phyloP scores from a whole-genome alignment of 2,888 invertebrate species.

The Protonemura montana region DNA sequence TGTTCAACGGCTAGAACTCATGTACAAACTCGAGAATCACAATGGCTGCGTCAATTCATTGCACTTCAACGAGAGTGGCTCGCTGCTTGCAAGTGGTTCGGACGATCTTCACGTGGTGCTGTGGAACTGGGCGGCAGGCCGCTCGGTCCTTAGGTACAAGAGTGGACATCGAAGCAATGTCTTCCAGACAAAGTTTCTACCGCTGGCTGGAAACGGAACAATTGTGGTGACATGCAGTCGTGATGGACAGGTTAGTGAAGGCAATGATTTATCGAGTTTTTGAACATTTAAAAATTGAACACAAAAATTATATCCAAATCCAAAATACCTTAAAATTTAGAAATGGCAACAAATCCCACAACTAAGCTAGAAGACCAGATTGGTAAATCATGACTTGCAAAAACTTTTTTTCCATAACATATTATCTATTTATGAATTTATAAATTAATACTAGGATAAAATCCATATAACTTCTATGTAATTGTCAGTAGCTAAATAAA shows the following conservation, averaged over 20 bases:
- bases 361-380: too few species aligned
- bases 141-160: constrained; percentile 70
- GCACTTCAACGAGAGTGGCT: constrained; percentile 84
- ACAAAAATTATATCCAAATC: too few species aligned
- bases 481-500: too few species aligned
- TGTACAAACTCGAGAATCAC: constrained; percentile 80
- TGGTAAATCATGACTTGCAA: too few species aligned
- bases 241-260: constrained; percentile 84
- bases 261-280: too few species aligned
- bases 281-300: too few species aligned
- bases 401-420: too few species aligned
- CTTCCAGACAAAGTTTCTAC: constrained; percentile 85
- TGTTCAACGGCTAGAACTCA: constrained; percentile 81
- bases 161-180: constrained; percentile 89
- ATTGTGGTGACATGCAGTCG: constrained; percentile 88
- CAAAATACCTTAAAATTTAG: too few species aligned
- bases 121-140: constrained; percentile 89
- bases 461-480: too few species aligned
- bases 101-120: constrained; percentile 87
- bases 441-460: too few species aligned
- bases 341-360: too few species aligned
- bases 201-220: constrained; percentile 73
- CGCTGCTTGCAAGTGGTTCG: constrained; percentile 85
- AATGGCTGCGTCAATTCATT: constrained; percentile 91
- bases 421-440: too few species aligned